Percentiles rank a stretch among this genome's conserved stretches.
These are phyloP conservation scores for Drosophila arizonae DNA, from an alignment of 1,140 invertebrate species.

Conservation along the genomic window DNA sequence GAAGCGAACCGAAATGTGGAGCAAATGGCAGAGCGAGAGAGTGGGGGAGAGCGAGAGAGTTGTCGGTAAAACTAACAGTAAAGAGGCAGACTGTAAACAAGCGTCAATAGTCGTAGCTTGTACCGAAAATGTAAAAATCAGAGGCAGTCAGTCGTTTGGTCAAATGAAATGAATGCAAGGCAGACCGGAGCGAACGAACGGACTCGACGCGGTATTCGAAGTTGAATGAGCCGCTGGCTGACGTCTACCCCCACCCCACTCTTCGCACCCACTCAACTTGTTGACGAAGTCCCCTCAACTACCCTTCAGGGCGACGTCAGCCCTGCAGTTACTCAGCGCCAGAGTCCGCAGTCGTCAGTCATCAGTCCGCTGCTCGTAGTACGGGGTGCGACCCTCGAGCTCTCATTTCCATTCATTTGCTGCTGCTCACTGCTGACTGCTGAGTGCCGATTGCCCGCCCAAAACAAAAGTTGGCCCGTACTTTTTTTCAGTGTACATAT, in stretches of 20 bases:
- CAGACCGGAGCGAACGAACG: slow-evolving; percentile 8
- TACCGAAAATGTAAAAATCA: slow-evolving; percentile 66
- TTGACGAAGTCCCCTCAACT: slow-evolving; percentile 48
- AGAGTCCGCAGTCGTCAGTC: neutral
- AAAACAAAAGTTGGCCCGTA: slow-evolving; percentile 58
- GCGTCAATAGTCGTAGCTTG: slow-evolving; percentile 42
- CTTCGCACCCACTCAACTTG: slow-evolving; percentile 48
- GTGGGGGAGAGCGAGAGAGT: slow-evolving; percentile 1
- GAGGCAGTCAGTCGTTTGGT: slow-evolving; percentile 21
- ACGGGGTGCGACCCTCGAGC: slow-evolving; percentile 24
- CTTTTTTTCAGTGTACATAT: slow-evolving; percentile 60
- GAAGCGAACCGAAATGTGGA: slow-evolving; percentile 62
- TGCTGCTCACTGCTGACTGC: neutral
- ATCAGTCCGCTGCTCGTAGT: slow-evolving; percentile 4
- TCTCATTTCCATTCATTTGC: slow-evolving; percentile 54
- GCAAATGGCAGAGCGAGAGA: slow-evolving; percentile 41
- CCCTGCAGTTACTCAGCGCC: slow-evolving; percentile 47
- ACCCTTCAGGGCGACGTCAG: slow-evolving; percentile 16
- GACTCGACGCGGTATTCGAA: slow-evolving; percentile 42
- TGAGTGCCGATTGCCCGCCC: slow-evolving; percentile 30
- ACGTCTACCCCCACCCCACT: neutral
- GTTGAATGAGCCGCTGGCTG: slow-evolving; percentile 55
- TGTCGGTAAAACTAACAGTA: slow-evolving; percentile 12
- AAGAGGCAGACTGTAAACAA: slow-evolving; percentile 13
- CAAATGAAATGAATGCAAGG: slow-evolving; percentile 50